Evolutionary conservation across 2,888 invertebrate genomes (phyloP).

Genomic region (Mythimna loreyi): DNA sequence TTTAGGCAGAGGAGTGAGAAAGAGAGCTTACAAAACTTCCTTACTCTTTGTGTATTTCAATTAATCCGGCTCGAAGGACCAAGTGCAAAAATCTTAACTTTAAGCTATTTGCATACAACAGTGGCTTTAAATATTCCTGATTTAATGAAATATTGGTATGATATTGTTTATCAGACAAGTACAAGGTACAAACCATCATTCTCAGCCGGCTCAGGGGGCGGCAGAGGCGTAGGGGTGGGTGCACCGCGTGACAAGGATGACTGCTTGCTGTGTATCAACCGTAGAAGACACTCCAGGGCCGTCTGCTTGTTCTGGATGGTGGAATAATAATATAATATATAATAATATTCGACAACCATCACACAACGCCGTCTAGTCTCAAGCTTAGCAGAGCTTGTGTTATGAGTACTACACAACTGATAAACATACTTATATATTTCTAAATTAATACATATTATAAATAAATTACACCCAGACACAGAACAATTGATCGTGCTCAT

Average conservation of each 20-base stretch:
- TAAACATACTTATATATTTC: too few relatives aligned
- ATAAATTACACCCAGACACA: too few relatives aligned
- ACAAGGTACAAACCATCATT: conserved; percentile 68
- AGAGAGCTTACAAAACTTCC: neutral
- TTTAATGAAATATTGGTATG: neutral
- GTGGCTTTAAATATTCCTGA: neutral
- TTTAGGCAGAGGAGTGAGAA: neutral
- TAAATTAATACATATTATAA: too few relatives aligned
- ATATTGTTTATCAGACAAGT: too few relatives aligned
- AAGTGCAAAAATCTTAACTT: neutral
- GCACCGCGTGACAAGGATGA: conserved; percentile 64
- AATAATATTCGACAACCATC: too few relatives aligned
- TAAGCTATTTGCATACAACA: neutral
- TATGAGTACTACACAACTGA: too few relatives aligned
- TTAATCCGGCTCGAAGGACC: neutral
- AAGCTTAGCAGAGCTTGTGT: too few relatives aligned
- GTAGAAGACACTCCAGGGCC: conserved; percentile 80
- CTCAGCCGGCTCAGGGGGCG: conserved; percentile 72
- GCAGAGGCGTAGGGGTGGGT: conserved; percentile 73
- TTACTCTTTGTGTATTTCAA: neutral
- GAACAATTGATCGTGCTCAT: too few relatives aligned
- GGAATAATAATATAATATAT: too few relatives aligned
- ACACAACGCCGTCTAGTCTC: too few relatives aligned
- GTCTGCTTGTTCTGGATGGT: conserved; percentile 80
- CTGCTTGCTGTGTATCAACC: conserved; percentile 79